Conservation (phyloP, 2,888 invertebrate genomes). For the Cataglyphis albicans region DNA sequence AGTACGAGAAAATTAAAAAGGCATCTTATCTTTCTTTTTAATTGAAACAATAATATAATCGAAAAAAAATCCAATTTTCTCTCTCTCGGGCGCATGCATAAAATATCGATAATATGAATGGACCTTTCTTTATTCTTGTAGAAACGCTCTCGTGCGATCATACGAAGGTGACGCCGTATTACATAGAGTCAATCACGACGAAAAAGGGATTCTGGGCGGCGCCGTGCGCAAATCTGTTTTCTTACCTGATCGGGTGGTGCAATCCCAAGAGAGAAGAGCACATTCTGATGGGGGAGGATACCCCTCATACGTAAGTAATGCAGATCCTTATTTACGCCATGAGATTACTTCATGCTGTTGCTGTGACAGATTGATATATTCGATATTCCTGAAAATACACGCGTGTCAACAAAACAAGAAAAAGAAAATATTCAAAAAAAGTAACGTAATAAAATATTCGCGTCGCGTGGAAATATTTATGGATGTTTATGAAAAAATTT, state of each 20-base stretch:
- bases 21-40: background rate
- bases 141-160: conserved; percentile 96
- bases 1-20: no score
- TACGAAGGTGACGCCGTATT: conserved; percentile 96
- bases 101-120: background rate
- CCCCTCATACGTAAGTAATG: conserved; percentile 91
- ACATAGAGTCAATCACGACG: conserved; percentile 95
- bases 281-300: conserved; percentile 95
- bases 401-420: background rate
- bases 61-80: background rate
- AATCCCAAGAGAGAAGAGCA: conserved; percentile 92
- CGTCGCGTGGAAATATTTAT: background rate
- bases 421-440: background rate
- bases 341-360: background rate
- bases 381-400: conserved; percentile 1
- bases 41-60: background rate
- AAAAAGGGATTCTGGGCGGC: conserved; percentile 94
- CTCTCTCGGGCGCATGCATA: background rate
- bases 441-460: background rate
- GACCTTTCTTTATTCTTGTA: conserved; percentile 81
- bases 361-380: background rate
- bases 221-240: conserved; percentile 93
- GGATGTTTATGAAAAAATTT: background rate
- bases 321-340: background rate
- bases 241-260: conserved; percentile 95